Conservation (phyloP, 2,113 vertebrate genomes). For the Sebastes fasciatus region DNA sequence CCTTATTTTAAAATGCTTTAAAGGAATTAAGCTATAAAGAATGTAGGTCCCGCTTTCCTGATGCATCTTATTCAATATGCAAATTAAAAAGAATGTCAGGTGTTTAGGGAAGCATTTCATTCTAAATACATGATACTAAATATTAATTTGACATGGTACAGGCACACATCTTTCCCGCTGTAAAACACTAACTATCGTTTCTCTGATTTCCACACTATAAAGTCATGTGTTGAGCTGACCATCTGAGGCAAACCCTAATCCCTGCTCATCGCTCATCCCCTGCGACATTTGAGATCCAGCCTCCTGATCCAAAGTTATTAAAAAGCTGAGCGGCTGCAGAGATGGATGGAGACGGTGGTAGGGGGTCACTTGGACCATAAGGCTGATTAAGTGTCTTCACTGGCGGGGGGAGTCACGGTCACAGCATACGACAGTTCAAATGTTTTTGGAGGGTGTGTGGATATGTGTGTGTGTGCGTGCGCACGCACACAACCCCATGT, state of each 20-base stretch:
- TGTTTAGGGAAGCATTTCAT: not conserved
- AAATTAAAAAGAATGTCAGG: not conserved
- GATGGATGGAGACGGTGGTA: conserved; percentile 58
- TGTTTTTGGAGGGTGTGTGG: conserved; percentile 42
- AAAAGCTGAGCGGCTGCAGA: conserved; percentile 36
- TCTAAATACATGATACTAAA: not conserved
- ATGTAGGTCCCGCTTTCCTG: not conserved
- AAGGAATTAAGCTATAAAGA: not conserved
- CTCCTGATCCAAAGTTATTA: conserved; percentile 60
- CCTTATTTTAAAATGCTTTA: not conserved
- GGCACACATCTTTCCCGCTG: not conserved
- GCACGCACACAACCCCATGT: conserved; percentile 39
- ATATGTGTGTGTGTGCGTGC: not conserved
- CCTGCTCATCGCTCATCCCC: conserved; percentile 41
- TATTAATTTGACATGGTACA: not conserved
- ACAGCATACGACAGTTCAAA: conserved; percentile 43
- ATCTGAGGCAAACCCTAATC: conserved; percentile 21
- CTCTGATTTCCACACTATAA: not conserved
- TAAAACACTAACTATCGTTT: not conserved
- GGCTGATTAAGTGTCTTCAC: conserved; percentile 74
- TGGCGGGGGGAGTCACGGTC: conserved; percentile 46
- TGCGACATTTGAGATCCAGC: conserved; percentile 39
- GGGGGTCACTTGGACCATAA: conserved; percentile 67
- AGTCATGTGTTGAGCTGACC: conserved; percentile 8
- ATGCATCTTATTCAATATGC: not conserved